Evolutionary conservation across 2,888 invertebrate species (phyloP), one percentile per base, ranked within the genome.

Genomic region (Osmoderma eremita): DNA sequence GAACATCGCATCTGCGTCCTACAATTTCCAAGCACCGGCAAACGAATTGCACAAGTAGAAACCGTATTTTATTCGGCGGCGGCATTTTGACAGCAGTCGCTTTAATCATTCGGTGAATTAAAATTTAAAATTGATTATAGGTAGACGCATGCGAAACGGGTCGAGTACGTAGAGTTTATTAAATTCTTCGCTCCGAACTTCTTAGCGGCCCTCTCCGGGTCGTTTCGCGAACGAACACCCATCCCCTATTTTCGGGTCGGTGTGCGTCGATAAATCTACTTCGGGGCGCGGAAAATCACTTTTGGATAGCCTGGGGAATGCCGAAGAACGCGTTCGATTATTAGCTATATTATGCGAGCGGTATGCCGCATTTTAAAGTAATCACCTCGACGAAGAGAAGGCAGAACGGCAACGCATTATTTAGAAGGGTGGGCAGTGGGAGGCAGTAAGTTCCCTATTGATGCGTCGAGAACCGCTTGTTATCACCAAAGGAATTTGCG

Each of bases 61-160:
- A 30, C 10, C 30, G 30, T 49, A 49, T 49, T 49, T 49, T 18
- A 49, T 49, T 49, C 49, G 49, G 3, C 1, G 17, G 18, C 53
- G 15, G 24, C 5, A 24, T 54, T 39, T 54, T 54, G 17, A 38
- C 20, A 17, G 54, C 30, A 54, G n/a, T 18, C n/a, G 39, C 54
- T 39, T 54, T 54, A 39, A 54, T 54, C 54, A 54, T 54, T 39
- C n/a, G 38, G 39, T 18, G 38, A 54, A 54, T 54, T 54, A 54
- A 54, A 53, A 53, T 53, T 53, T 53, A 53, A 53, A 54, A 54
- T 54, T 54, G 39, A 54, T 54, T 54, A 39, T 38, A 39, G 54
- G 12, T 54, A 20, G 54, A 20, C 20, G 18, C 20, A 20, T 20
- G 18, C 10, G 18, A 48, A 12, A 10, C 18, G 20, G 12, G 53